Evolutionary conservation across 2,113 vertebrate species (phyloP).

Genomic region (Meles meles): DNA sequence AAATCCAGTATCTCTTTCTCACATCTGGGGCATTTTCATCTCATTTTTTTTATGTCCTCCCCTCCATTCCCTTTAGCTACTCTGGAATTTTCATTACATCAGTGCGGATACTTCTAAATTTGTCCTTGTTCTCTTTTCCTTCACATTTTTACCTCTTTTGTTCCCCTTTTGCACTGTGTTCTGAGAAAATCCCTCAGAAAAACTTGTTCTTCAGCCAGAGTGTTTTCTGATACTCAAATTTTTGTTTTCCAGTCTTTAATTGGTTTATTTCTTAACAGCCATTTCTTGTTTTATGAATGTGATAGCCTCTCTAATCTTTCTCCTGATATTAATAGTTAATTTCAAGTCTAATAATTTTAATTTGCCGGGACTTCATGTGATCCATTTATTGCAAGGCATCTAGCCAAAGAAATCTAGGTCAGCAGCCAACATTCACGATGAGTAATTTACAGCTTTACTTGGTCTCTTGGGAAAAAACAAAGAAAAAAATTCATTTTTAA

Average conservation of each 20-base stretch:
- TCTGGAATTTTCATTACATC: not conserved
- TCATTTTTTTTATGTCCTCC: constrained; percentile 13
- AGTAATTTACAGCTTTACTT: constrained; percentile 63
- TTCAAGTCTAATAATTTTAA: constrained; percentile 41
- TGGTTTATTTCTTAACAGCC: constrained; percentile 4
- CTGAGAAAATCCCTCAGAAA: constrained; percentile 45
- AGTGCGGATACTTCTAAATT: not conserved
- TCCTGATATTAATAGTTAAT: constrained; percentile 34
- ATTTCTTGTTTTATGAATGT: constrained; percentile 35
- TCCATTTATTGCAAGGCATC: constrained; percentile 54
- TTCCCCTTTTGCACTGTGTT: not conserved
- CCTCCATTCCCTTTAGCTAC: not conserved
- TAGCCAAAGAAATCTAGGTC: constrained; percentile 67
- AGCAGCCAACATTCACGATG: constrained; percentile 50
- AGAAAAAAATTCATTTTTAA: constrained; percentile 63
- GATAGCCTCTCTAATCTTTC: constrained; percentile 28
- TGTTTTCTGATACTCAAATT: not conserved
- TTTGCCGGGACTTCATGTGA: constrained; percentile 32
- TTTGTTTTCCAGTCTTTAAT: constrained; percentile 18
- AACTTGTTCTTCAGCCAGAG: constrained; percentile 18
- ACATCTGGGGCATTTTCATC: not conserved
- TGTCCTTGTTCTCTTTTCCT: constrained; percentile 5
- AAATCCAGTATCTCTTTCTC: constrained; percentile 25
- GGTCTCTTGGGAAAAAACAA: constrained; percentile 54
- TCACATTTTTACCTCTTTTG: constrained; percentile 11